These are phyloP conservation scores for Ondatra zibethicus DNA, from an alignment of 2,113 vertebrate species.

Conservation along the genomic window DNA sequence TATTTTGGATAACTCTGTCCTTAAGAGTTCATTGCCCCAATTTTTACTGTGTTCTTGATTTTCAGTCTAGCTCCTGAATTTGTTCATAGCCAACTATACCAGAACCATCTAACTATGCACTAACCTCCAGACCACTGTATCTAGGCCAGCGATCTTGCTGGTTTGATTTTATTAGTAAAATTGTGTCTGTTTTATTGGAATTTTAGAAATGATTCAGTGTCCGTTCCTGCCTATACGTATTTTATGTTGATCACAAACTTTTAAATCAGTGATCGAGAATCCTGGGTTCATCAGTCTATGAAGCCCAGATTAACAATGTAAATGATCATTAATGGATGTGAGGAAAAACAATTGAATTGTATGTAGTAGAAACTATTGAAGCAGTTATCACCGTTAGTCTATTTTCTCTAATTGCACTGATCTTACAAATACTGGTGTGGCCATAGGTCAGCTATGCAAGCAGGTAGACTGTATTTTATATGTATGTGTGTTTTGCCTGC, in stretches of 20 bases:
- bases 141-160: neutral
- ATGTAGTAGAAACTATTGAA: neutral
- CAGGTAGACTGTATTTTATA: neutral
- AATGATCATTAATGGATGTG: neutral
- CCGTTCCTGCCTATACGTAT: neutral
- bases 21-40: neutral
- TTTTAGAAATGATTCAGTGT: neutral
- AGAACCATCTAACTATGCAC: neutral
- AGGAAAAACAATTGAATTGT: neutral
- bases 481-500: neutral
- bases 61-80: neutral
- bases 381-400: neutral
- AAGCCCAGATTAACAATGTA: neutral
- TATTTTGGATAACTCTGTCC: neutral
- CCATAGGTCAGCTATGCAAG: neutral
- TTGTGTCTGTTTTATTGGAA: neutral
- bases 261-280: neutral
- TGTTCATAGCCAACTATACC: neutral
- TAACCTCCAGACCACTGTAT: neutral
- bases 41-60: slow-evolving; percentile 12
- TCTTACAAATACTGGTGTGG: slow-evolving; percentile 4
- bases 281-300: neutral
- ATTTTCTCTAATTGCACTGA: neutral
- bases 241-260: slow-evolving; percentile 15
- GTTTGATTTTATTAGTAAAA: slow-evolving; percentile 31